phyloP scores from a whole-genome alignment of 2,797 vertebrate species.

The Acropternis orthonyx region DNA sequence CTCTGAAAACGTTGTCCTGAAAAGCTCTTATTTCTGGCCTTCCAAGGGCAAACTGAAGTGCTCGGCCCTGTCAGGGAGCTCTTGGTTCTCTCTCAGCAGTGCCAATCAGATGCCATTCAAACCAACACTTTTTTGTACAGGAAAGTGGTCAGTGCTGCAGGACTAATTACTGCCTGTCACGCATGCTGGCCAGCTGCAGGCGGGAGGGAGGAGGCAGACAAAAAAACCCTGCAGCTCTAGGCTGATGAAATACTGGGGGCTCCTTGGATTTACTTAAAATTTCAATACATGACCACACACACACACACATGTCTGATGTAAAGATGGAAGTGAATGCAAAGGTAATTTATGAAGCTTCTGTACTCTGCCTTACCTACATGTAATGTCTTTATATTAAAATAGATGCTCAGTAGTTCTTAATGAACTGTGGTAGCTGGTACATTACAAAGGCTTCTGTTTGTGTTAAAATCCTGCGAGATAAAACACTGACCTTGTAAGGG shows the following conservation, averaged over 20 bases:
- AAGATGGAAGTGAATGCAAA: background rate
- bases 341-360: background rate
- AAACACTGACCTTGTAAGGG: conserved; percentile 3
- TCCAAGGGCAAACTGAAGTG: background rate
- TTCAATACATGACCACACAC: background rate
- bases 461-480: background rate
- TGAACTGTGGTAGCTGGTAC: background rate
- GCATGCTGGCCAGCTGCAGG: background rate
- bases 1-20: background rate
- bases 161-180: background rate
- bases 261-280: background rate
- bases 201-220: background rate
- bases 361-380: background rate
- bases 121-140: background rate
- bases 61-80: background rate
- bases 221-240: background rate
- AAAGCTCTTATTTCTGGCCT: conserved; percentile 3
- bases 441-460: background rate
- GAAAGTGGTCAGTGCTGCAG: background rate
- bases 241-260: background rate
- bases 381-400: background rate
- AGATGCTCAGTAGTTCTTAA: background rate
- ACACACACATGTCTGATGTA: background rate
- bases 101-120: conserved; percentile 40
- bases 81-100: background rate